phyloP scores from a whole-genome alignment of 2,888 invertebrate genomes.

The Chloroclystis v-ata region DNA sequence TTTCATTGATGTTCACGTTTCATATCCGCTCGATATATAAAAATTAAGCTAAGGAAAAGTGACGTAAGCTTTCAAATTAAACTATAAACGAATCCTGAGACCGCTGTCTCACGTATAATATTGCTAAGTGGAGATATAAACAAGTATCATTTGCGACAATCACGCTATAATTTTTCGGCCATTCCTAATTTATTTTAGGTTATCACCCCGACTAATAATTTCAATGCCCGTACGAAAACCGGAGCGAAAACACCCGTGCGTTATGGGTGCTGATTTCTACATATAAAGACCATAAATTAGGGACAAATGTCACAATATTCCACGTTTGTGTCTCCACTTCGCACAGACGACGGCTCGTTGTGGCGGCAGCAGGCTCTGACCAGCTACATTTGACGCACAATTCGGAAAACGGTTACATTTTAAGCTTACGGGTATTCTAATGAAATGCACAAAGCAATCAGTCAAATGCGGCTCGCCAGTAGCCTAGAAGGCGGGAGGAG shows the following conservation, averaged over 20 bases:
- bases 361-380: background rate
- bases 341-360: background rate
- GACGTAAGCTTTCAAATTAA: conserved; percentile 40
- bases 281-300: too few species aligned
- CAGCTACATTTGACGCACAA: background rate
- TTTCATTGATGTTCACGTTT: conserved; percentile 32
- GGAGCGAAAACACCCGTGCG: too few species aligned
- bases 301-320: too few species aligned
- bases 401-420: background rate
- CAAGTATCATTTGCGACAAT: too few species aligned
- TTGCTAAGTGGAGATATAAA: background rate
- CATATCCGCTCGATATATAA: conserved; percentile 41
- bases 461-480: background rate
- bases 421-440: background rate
- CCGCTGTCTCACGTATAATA: conserved; percentile 8
- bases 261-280: too few species aligned
- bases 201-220: too few species aligned
- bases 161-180: too few species aligned
- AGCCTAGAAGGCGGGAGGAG: conserved; percentile 3
- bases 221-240: background rate
- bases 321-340: too few species aligned
- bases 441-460: conserved; percentile 1
- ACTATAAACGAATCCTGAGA: conserved; percentile 26
- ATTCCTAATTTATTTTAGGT: too few species aligned
- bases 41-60: conserved; percentile 39